Evolutionary conservation across 2,113 vertebrate genomes (phyloP), one percentile per base, ranked within the genome.

Genomic region (Triplophysa siluroides): DNA sequence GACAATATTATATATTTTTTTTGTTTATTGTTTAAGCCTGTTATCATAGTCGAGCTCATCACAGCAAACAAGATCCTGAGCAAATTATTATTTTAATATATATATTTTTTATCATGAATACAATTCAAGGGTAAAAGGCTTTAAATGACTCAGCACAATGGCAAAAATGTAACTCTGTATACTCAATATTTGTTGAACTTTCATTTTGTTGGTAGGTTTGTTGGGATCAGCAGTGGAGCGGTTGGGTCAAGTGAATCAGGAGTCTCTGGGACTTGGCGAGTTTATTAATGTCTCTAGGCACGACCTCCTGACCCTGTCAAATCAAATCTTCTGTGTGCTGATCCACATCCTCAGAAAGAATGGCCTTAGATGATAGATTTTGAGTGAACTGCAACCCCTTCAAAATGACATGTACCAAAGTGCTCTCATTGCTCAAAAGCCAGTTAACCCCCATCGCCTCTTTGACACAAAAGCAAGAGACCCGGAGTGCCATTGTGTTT

Each of bases 211-310:
- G 60, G 41, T 52, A 76, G 60, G 60, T 83, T 81, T 84, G 80
- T 80, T 83, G 71, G 76, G 83, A 79, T 73, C 79, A 78, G 76
- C n/a, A 29, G 74, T 9, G 18, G 54, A 73, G 74, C 62, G 56
- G 61, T 75, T 33, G 76, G 85, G 80, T 83, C 76, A 83, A 84
- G 80, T 73, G 79, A 73, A 74, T 75, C 69, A 43, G 24, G 60
- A 60, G 81, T 60, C 75, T 60, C 45, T 24, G 77, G 60, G 80
- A 84, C 66, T 78, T 66, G 76, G 69, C n/a, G 75, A 80, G 74
- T 84, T 84, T 87, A 85, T 87, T 87, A 85, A 85, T 85, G 84
- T 81, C 77, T 82, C 70, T 61, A 83, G 81, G 79, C 79, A 62
- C 77, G 68, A 81, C 83, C 83, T 76, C 45, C 43, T 83, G 81